phyloP scores from a whole-genome alignment of 2,888 invertebrate genomes.

The Malacosoma neustria region DNA sequence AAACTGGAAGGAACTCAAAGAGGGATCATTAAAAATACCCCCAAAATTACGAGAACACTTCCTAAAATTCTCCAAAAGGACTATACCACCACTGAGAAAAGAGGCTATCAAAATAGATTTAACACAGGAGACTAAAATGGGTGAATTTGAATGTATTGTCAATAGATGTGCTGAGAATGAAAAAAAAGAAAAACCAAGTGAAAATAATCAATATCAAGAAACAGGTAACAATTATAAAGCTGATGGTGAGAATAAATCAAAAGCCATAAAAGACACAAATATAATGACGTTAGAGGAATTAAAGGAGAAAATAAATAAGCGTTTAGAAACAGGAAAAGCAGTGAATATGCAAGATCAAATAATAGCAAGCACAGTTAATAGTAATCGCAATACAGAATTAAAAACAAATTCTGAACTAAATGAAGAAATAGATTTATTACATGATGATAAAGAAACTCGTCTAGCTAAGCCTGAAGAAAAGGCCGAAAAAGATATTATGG shows the following conservation, averaged over 20 bases:
- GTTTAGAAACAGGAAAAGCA: conserved; percentile 39
- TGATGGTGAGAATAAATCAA: conserved; percentile 29
- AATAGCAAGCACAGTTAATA: conserved; percentile 32
- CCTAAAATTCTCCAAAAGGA: conserved; percentile 78
- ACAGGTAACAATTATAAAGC: conserved; percentile 13
- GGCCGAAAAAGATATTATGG: conserved; percentile 25
- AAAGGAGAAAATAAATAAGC: conserved; percentile 38
- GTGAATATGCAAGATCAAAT: conserved; percentile 46
- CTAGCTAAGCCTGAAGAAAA: conserved; percentile 29
- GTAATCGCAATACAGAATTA: conserved; percentile 9
- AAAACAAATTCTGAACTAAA: conserved; percentile 14
- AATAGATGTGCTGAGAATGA: conserved; percentile 40
- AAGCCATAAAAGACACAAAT: too few relatives aligned
- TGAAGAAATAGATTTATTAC: conserved; percentile 31
- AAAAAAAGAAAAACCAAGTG: neutral
- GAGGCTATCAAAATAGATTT: conserved; percentile 47
- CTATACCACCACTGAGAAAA: conserved; percentile 53
- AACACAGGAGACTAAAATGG: conserved; percentile 36
- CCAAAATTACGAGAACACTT: conserved; percentile 74
- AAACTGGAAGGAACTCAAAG: conserved; percentile 81
- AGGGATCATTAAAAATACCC: conserved; percentile 66
- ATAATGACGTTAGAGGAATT: conserved; percentile 55
- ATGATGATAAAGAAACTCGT: conserved; percentile 19
- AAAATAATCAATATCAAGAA: conserved; percentile 7
- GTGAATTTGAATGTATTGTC: conserved; percentile 68